phyloP scores from a whole-genome alignment of 1,140 invertebrate genomes.

The Trigoniulus corallinus region DNA sequence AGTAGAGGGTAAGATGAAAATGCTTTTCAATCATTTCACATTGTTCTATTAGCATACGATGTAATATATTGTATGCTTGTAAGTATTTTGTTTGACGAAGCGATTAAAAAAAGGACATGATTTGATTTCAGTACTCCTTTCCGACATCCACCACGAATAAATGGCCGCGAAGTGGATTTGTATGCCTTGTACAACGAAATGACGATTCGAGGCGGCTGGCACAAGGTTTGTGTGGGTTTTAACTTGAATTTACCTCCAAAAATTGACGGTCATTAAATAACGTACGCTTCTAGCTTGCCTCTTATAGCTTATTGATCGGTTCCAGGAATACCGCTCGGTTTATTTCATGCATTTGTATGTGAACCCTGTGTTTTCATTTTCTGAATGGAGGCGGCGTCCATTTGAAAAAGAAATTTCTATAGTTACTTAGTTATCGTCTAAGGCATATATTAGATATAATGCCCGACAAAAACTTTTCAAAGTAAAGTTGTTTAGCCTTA shows the following conservation, averaged over 20 bases:
- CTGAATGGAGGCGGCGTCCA: too few species aligned
- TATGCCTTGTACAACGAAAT: slow-evolving; percentile 77
- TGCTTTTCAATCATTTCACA: neutral
- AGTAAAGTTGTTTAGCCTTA: too few species aligned
- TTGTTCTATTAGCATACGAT: neutral
- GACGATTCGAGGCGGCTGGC: slow-evolving; percentile 76
- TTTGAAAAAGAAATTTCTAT: too few species aligned
- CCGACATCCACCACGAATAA: slow-evolving; percentile 56
- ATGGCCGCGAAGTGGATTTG: slow-evolving; percentile 75
- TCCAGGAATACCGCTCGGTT: too few species aligned
- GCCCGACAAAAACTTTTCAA: too few species aligned
- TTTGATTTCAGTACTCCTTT: slow-evolving; percentile 48
- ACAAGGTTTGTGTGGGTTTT: slow-evolving; percentile 49
- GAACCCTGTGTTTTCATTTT: too few species aligned
- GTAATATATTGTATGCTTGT: neutral
- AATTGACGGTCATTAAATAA: slow-evolving; percentile 1
- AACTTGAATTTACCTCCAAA: slow-evolving; percentile 6
- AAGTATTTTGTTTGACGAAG: neutral
- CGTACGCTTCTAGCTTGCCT: too few species aligned
- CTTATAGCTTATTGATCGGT: too few species aligned
- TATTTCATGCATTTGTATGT: too few species aligned
- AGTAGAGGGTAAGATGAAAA: slow-evolving; percentile 50
- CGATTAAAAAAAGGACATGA: too few species aligned
- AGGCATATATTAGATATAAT: too few species aligned
- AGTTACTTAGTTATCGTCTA: too few species aligned